Conservation (phyloP, 2,113 vertebrate species). For the Pyxicephalus adspersus region DNA sequence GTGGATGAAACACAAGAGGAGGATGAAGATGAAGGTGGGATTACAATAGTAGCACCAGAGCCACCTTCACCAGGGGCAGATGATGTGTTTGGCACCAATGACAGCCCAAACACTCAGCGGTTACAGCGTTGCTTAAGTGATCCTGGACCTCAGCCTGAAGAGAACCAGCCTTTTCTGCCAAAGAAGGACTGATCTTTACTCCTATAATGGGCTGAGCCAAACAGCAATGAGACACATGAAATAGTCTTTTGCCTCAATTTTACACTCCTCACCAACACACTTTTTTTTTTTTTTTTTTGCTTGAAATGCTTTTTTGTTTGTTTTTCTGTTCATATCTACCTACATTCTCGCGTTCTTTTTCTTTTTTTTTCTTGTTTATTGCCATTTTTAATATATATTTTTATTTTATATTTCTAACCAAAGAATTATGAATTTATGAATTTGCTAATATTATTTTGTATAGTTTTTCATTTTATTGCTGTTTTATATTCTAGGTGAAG, state of each 20-base stretch:
- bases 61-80: constrained; percentile 70
- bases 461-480: constrained; percentile 9
- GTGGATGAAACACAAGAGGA: constrained; percentile 81
- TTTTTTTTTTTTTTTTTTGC: neutral
- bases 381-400: constrained; percentile 24
- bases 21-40: constrained; percentile 73
- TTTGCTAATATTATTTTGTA: constrained; percentile 4
- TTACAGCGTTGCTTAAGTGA: constrained; percentile 92
- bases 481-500: constrained; percentile 34
- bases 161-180: constrained; percentile 89
- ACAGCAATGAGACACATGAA: neutral
- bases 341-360: neutral
- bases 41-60: constrained; percentile 77
- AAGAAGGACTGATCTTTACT: constrained; percentile 64
- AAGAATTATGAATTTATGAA: constrained; percentile 43
- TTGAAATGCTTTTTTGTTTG: neutral
- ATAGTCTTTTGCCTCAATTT: neutral
- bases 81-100: constrained; percentile 73
- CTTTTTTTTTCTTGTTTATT: neutral
- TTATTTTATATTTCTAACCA: constrained; percentile 48
- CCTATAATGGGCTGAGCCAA: neutral
- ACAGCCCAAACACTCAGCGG: constrained; percentile 76
- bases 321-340: neutral
- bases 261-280: neutral
- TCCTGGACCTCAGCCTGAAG: constrained; percentile 86